Evolutionary conservation across 1,140 invertebrate genomes (phyloP).

Genomic region (Amphibalanus amphitrite): DNA sequence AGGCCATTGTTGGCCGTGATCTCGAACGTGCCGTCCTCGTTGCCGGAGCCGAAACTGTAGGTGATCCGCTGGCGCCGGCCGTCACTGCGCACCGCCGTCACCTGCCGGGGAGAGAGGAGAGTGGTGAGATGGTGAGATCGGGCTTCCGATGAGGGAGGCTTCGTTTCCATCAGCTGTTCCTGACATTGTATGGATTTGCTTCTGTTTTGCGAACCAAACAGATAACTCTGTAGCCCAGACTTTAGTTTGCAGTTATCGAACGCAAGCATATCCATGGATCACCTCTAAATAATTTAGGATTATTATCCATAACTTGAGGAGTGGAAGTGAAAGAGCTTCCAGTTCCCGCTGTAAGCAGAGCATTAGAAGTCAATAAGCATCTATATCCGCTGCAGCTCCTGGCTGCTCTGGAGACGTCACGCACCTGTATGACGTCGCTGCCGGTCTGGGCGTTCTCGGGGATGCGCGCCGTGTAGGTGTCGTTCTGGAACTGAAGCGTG

Average conservation of each 20-base stretch:
- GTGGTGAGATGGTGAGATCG: not conserved
- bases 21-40: conserved; percentile 63
- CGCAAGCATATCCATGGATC: too few relatives aligned
- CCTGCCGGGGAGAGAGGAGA: conserved; percentile 22
- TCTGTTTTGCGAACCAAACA: too few relatives aligned
- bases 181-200: too few relatives aligned
- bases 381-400: too few relatives aligned
- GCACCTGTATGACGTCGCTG: conserved; percentile 47
- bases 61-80: conserved; percentile 56
- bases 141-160: too few relatives aligned
- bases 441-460: conserved; percentile 54
- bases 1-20: conserved; percentile 57
- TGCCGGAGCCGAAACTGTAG: conserved; percentile 74
- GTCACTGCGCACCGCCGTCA: conserved; percentile 62
- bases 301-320: conserved; percentile 51
- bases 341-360: too few relatives aligned
- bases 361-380: too few relatives aligned
- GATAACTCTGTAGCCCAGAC: too few relatives aligned
- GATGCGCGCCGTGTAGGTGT: conserved; percentile 52
- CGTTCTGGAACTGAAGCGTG: conserved; percentile 58
- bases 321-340: too few relatives aligned
- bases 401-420: conserved; percentile 45
- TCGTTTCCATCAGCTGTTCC: too few relatives aligned
- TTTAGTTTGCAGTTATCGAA: too few relatives aligned
- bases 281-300: too few relatives aligned